These are phyloP conservation scores for Hoplostethus mediterraneus DNA, from an alignment of 2,797 vertebrate genomes.

Conservation along the genomic window DNA sequence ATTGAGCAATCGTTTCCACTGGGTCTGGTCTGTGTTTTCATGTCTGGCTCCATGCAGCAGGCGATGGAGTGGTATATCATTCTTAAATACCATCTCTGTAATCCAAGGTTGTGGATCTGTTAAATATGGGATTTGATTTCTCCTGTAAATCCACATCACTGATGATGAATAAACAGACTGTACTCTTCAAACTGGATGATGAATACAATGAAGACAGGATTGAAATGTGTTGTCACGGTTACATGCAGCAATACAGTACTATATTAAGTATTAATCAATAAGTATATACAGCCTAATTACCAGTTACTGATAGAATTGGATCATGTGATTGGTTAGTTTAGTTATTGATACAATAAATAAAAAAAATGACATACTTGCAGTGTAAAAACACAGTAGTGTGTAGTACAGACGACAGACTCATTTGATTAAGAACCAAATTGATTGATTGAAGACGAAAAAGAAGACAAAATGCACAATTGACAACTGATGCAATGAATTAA, in stretches of 20 bases:
- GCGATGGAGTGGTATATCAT: constrained; percentile 16
- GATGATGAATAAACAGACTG: constrained; percentile 18
- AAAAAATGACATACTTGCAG: background rate
- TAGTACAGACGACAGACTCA: too few species aligned
- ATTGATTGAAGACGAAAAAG: too few species aligned
- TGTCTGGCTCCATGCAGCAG: constrained; percentile 31
- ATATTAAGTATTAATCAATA: too few species aligned
- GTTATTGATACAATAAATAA: background rate
- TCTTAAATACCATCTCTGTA: constrained; percentile 21
- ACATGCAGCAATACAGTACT: background rate
- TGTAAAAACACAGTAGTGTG: too few species aligned
- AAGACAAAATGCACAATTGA: background rate
- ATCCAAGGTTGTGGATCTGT: constrained; percentile 9
- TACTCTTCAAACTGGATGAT: background rate
- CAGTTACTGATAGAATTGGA: too few species aligned
- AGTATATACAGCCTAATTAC: background rate
- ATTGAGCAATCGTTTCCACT: constrained; percentile 59
- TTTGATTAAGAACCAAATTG: too few species aligned
- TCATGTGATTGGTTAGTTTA: too few species aligned
- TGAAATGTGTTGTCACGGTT: background rate
- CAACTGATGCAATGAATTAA: constrained; percentile 10
- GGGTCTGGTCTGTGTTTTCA: constrained; percentile 30
- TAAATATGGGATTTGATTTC: constrained; percentile 13
- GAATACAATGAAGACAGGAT: background rate
- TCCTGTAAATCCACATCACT: background rate